Percentiles rank a stretch among this genome's conserved stretches.
Conservation (phyloP, 2,113 vertebrate genomes). For the Australoheros scitulus region DNA sequence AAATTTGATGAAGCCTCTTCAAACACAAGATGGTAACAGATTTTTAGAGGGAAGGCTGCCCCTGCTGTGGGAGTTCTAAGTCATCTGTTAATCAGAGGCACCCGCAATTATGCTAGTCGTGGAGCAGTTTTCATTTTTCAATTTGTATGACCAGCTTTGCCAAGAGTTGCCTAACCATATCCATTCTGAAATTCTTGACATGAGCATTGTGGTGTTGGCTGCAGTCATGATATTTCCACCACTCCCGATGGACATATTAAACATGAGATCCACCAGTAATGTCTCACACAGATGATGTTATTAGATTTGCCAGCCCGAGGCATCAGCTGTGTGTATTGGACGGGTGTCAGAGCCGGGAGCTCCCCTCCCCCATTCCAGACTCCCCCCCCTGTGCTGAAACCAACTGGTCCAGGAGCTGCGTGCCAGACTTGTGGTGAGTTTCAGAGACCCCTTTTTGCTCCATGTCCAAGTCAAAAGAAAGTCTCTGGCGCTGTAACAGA, state of each 20-base stretch:
- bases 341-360: conserved; percentile 51
- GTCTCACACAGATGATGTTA: conserved; percentile 71
- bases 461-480: conserved; percentile 59
- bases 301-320: conserved; percentile 69
- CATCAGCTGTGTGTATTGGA: conserved; percentile 74
- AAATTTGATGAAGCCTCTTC: conserved; percentile 54
- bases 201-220: conserved; percentile 44
- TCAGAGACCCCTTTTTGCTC: conserved; percentile 52
- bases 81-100: conserved; percentile 62
- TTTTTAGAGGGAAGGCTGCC: conserved; percentile 47
- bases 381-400: conserved; percentile 53
- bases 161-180: conserved; percentile 47
- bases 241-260: conserved; percentile 68
- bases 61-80: conserved; percentile 40
- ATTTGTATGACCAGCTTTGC: conserved; percentile 33
- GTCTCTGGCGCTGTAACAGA: conserved; percentile 51
- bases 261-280: conserved; percentile 65
- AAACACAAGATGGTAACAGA: conserved; percentile 60
- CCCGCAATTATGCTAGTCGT: conserved; percentile 37
- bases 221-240: conserved; percentile 56
- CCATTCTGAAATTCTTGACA: conserved; percentile 50
- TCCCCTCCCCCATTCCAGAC: conserved; percentile 32
- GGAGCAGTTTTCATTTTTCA: conserved; percentile 41
- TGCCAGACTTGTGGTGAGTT: conserved; percentile 67
- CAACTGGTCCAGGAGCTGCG: conserved; percentile 66